These are phyloP conservation scores for Okamejei kenojei DNA, from an alignment of 2,797 vertebrate genomes.

Conservation along the genomic window DNA sequence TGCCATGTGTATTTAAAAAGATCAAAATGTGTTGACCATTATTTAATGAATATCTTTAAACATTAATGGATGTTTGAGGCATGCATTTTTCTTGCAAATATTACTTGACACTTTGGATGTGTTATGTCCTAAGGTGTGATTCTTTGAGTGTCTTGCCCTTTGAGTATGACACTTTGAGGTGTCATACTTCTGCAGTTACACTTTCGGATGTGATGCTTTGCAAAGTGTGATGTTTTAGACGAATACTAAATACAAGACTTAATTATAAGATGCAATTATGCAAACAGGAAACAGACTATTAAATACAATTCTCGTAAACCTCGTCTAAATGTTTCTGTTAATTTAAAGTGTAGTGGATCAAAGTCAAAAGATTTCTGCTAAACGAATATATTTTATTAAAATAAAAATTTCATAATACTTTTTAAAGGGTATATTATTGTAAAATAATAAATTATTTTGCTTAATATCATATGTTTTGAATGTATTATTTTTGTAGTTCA, in stretches of 20 bases:
- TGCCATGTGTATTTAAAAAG: no score
- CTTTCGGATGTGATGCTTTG: slow-evolving; percentile 3
- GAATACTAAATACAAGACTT: background rate
- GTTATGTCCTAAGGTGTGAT: background rate
- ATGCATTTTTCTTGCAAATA: background rate
- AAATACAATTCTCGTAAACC: background rate
- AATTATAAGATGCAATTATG: background rate
- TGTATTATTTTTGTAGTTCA: background rate
- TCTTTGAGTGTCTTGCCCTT: background rate
- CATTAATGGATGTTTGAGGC: background rate
- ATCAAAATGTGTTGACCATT: background rate
- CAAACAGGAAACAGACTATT: background rate
- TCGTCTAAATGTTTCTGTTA: background rate
- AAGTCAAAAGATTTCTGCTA: no score
- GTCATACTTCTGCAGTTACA: background rate
- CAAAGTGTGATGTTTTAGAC: slow-evolving; percentile 9
- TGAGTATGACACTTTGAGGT: background rate
- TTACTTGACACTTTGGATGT: background rate
- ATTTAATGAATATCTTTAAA: background rate
- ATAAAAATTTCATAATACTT: background rate
- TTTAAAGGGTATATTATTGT: background rate
- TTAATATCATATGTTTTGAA: background rate
- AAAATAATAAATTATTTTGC: background rate
- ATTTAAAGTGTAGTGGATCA: background rate
- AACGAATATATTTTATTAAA: background rate